Base-by-base conservation (phyloP, 35 echinoderm and acorn worm genomes). In the Acanthaster planci region DNA sequence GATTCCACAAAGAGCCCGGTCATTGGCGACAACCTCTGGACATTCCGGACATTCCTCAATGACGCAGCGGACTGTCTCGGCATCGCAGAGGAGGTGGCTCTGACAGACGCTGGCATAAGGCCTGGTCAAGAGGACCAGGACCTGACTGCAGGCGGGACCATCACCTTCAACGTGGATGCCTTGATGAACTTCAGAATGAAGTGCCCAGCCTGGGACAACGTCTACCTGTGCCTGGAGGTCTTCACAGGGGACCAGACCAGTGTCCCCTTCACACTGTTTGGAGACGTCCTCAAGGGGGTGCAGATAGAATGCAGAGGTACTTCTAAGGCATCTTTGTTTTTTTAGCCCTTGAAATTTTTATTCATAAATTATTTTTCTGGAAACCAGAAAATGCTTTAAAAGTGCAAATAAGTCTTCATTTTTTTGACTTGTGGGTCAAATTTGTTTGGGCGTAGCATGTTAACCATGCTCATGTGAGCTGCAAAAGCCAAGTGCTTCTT, bases 231-330 rank as follows among this genome's bases (percentile, higher is more conserved):
- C 21, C 56, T 83, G 51, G 81, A 83, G 56, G 53, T 83, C 18
- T 19, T 57, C 19, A 7, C n/a, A 21, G 44, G 81, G 0, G 52
- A n/a, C 14, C 0, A 32, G 16, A 30, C 87, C 42, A 50, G 15
- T 22, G 56, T 64, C 38, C 44, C 60, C 67, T 89, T 77, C 57
- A 89, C 59, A 0, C 44, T 89, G 26, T 40, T 68, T 42, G 87
- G 87, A 9, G 67, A 83, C 21, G 60, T 75, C 38, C 59, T 89
- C 22, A 78, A 40, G 31, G 81, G 80, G 26, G 44, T 83, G 9
- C 26, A 38, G 26, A 37, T 82, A 19, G 15, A 76, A 22, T 89
- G 87, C 67, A 78, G 51, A 89, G 87, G 87, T 89, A 83, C 36
- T 29, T 21, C 12, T 4, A 12, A 6, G 42, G 4, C 12, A 47